These are phyloP conservation scores for Sebastes alutus DNA, from an alignment of 2,797 vertebrate species.

Conservation along the genomic window DNA sequence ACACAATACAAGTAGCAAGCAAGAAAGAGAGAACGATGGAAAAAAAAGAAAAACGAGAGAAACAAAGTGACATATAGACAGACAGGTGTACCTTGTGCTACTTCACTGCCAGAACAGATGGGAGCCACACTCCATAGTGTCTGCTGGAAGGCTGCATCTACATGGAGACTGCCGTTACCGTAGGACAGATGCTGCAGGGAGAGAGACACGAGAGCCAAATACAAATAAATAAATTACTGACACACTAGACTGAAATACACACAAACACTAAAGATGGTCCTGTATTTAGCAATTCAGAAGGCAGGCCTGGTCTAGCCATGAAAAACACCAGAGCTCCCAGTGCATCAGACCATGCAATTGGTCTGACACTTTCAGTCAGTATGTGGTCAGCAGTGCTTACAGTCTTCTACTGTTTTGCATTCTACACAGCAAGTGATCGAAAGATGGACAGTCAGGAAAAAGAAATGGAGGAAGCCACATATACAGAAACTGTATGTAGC, in stretches of 20 bases:
- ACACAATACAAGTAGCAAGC: not conserved
- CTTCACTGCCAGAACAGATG: slow-evolving; percentile 97
- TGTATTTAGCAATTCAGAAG: not conserved
- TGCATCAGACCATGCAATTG: not conserved
- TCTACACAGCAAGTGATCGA: not conserved
- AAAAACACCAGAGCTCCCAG: not conserved
- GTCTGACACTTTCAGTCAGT: not conserved
- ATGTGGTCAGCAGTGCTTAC: not conserved
- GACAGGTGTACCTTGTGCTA: slow-evolving; percentile 88
- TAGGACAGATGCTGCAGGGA: slow-evolving; percentile 91
- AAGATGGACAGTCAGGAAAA: not conserved
- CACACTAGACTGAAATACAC: not conserved
- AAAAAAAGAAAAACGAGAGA: too few relatives aligned
- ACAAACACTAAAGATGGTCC: not conserved
- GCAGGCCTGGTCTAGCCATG: not conserved
- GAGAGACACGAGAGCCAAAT: not conserved
- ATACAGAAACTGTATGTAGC: not conserved
- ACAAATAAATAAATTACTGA: not conserved
- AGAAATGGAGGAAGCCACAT: not conserved
- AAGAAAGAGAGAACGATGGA: not conserved
- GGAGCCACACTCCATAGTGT: slow-evolving; percentile 96
- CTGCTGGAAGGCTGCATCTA: slow-evolving; percentile 97
- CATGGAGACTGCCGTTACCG: slow-evolving; percentile 89
- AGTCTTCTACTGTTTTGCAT: not conserved
- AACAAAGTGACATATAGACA: not conserved